Evolutionary conservation across 2,888 invertebrate genomes (phyloP), one percentile per base, ranked within the genome.

Genomic region (Vesta saturnalis): DNA sequence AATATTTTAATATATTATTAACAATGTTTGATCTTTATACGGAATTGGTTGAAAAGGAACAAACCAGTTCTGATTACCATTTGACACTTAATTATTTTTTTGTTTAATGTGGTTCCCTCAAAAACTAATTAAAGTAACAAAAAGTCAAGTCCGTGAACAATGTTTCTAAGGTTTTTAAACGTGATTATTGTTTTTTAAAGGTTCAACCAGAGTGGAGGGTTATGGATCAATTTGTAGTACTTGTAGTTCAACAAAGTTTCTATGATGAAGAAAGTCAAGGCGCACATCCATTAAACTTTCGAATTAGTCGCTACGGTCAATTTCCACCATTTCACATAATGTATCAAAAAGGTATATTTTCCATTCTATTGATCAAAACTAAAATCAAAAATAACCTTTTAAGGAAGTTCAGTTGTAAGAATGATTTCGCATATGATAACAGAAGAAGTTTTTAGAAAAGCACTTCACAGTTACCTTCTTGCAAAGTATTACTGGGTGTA

Each of bases 201-300:
- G 39, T 83, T 2, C 77, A 83, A 52, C 85, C 85, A 1, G 72
- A 79, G 0, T 85, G 85, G 82, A 78, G 81, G 64, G 78, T 85
- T 62, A 78, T 83, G 75, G 85, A 87, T 39, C 82, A 85, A 58
- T 86, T 86, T 73, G 81, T 85, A 0, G 35, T 55, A n/a, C 55
- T 54, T n/a, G 23, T 55, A 8, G 60, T 65, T 6, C 19, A 55
- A 12, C 8, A 4, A 2, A 58, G 58, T 43, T 39, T 58, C 18
- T 18, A 39, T 14, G 47, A 58, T 12, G 62, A 62, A 18, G 23
- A 62, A 56, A 1, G 8, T n/a, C n/a, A 5, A 3, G 65, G 60
- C 1, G 19, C 65, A 3, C 30, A 46, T 14, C 55, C 60, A 14
- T 35, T 65, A 35, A 65, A 39, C 21, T 39, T 2, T 12, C 5